phyloP scores from a whole-genome alignment of 2,113 vertebrate genomes.

The Malurus cyaneus region DNA sequence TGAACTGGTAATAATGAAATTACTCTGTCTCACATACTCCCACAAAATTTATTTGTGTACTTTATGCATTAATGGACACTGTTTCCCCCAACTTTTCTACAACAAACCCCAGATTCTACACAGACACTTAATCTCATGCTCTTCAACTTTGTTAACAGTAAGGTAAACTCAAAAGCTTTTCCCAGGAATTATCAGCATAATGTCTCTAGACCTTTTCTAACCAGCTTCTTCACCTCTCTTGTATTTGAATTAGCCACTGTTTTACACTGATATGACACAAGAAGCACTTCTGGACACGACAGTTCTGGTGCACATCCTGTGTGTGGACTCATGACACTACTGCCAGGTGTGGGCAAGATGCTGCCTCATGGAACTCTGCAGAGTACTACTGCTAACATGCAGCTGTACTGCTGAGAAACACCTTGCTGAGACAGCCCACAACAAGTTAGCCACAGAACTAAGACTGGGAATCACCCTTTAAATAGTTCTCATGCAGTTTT shows the following conservation, averaged over 20 bases:
- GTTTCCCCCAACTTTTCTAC: not conserved
- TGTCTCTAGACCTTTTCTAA: not conserved
- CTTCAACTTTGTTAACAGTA: not conserved
- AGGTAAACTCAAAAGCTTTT: not conserved
- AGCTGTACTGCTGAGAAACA: not conserved
- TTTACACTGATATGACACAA: not conserved
- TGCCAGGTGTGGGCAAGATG: accelerated
- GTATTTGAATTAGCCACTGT: not conserved
- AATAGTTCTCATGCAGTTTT: not conserved
- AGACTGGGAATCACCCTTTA: not conserved
- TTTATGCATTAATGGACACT: not conserved
- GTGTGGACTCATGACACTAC: not conserved
- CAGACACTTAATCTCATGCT: not conserved
- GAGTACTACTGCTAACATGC: not conserved
- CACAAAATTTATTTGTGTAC: not conserved
- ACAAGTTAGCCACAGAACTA: not conserved
- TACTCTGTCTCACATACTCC: not conserved
- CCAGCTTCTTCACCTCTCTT: not conserved
- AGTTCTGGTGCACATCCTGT: not conserved
- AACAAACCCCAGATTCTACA: not conserved
- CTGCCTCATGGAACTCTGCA: not conserved
- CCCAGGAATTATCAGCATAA: not conserved
- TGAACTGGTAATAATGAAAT: not conserved
- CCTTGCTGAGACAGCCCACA: not conserved
- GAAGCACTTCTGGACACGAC: not conserved